phyloP scores from a whole-genome alignment of 2,888 invertebrate species.

The Noctua fimbriata region DNA sequence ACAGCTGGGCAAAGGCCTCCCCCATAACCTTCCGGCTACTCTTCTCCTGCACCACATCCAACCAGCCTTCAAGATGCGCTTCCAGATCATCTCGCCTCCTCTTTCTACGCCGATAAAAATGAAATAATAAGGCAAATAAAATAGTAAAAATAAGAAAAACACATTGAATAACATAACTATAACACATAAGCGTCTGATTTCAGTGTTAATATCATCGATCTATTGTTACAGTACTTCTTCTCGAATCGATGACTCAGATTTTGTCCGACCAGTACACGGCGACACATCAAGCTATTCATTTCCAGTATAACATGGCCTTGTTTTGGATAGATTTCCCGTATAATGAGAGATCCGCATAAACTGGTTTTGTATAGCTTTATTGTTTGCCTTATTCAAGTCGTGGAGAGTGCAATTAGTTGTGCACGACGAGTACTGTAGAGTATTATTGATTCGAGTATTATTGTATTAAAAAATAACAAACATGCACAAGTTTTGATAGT shows the following conservation, averaged over 20 bases:
- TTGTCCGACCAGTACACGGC: background rate
- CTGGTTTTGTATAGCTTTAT: no score
- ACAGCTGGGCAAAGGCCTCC: no score
- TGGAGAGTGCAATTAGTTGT: background rate
- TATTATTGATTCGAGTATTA: no score
- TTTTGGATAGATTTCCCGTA: no score
- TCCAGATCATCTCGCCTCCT: background rate
- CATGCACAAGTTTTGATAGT: background rate
- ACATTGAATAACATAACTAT: no score
- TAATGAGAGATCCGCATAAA: no score
- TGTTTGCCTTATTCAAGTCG: background rate
- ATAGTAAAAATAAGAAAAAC: no score
- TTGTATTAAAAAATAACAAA: background rate
- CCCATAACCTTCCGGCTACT: no score
- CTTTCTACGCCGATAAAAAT: background rate
- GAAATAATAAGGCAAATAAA: no score
- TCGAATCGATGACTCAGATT: background rate
- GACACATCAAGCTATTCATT: no score
- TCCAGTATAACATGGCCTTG: no score
- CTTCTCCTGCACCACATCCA: background rate
- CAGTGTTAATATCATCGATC: background rate
- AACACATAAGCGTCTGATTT: no score
- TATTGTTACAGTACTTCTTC: conserved; percentile 1
- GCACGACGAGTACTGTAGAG: background rate
- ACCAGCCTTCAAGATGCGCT: background rate